phyloP scores from a whole-genome alignment of 2,888 invertebrate genomes.

The Lysandra bellargus region DNA sequence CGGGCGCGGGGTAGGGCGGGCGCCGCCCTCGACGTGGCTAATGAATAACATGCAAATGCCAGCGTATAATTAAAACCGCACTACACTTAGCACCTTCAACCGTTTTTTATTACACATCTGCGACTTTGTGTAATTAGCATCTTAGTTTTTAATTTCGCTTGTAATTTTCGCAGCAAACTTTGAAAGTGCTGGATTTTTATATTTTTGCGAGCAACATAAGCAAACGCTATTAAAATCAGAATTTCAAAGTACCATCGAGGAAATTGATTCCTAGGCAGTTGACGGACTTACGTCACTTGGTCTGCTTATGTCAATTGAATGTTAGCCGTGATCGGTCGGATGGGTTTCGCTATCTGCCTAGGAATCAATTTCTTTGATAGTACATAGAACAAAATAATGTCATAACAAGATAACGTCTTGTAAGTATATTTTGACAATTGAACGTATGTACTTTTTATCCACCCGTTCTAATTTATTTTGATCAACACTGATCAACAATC shows the following conservation, averaged over 20 bases:
- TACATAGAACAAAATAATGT: too few relatives aligned
- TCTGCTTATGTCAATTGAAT: too few relatives aligned
- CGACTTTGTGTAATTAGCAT: slow-evolving; percentile 31
- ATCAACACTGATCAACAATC: too few relatives aligned
- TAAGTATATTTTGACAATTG: too few relatives aligned
- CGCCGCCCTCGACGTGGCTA: slow-evolving; percentile 53
- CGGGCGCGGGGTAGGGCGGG: slow-evolving; percentile 20
- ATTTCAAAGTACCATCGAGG: background rate
- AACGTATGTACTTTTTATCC: too few relatives aligned
- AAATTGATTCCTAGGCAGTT: too few relatives aligned
- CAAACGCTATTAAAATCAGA: background rate
- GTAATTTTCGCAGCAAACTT: slow-evolving; percentile 17
- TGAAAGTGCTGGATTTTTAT: background rate
- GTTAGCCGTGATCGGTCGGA: too few relatives aligned
- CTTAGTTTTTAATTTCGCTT: slow-evolving; percentile 20
- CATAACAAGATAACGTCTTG: too few relatives aligned
- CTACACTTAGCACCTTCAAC: slow-evolving; percentile 38
- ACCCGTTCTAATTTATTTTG: too few relatives aligned
- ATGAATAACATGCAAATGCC: slow-evolving; percentile 76
- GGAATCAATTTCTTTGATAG: too few relatives aligned
- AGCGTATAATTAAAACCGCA: slow-evolving; percentile 67
- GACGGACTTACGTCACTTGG: too few relatives aligned
- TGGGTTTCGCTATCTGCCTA: too few relatives aligned
- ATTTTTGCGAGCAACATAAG: background rate
- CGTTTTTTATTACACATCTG: slow-evolving; percentile 35